phyloP scores from a whole-genome alignment of 1,140 invertebrate genomes.

The Euura saliciscinereae region DNA sequence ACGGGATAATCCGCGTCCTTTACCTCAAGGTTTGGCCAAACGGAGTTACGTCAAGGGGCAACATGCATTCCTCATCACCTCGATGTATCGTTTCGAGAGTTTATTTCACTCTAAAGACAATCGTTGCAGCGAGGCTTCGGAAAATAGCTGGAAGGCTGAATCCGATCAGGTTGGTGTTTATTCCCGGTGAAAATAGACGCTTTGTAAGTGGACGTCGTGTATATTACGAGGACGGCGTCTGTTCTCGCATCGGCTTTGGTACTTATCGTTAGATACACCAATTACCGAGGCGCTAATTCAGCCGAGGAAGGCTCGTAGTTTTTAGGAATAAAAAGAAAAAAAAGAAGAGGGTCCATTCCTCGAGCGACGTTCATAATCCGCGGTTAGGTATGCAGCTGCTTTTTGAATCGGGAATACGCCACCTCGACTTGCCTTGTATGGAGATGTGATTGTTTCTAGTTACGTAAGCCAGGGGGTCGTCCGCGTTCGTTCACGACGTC shows the following conservation, averaged over 20 bases:
- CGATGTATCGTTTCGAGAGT: no score
- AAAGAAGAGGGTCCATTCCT: no score
- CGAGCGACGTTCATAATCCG: no score
- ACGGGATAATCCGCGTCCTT: slow-evolving; percentile 4
- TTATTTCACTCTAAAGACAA: no score
- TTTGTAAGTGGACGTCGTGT: slow-evolving; percentile 28
- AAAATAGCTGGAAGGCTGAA: no score
- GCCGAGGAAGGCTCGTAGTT: neutral
- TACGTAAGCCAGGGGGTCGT: neutral
- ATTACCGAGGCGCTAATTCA: slow-evolving; percentile 7
- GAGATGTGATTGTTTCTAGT: slow-evolving; percentile 3
- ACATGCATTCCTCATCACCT: no score
- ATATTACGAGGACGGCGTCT: slow-evolving; percentile 14
- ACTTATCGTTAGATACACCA: slow-evolving; percentile 13
- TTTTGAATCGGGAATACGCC: no score
- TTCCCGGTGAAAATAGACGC: slow-evolving; percentile 38
- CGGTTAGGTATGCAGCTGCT: no score
- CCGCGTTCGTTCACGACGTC: neutral
- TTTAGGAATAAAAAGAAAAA: no score
- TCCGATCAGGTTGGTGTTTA: slow-evolving; percentile 22
- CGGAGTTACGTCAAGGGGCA: no score
- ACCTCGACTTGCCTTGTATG: neutral
- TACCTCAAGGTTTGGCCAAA: neutral
- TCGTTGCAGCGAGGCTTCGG: no score
- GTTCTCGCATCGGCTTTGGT: slow-evolving; percentile 13